phyloP scores from a whole-genome alignment of 2,888 invertebrate genomes.

The Ferdinandea cuprea region DNA sequence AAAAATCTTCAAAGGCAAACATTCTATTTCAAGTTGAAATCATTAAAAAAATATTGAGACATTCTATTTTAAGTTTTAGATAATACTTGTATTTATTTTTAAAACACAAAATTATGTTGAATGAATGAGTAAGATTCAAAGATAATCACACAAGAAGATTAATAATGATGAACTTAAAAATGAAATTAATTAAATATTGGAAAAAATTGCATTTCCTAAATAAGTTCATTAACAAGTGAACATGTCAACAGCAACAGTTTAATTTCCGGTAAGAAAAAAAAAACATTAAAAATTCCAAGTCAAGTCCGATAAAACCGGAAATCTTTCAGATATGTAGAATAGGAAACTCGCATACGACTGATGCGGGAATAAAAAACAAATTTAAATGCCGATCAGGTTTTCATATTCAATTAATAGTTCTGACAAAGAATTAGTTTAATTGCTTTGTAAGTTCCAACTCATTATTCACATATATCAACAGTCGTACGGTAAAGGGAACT shows the following conservation, averaged over 20 bases:
- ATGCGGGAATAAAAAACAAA: neutral
- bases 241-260: neutral
- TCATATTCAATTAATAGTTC: constrained; percentile 3
- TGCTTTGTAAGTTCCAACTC: neutral
- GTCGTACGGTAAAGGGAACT: too few species aligned
- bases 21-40: too few species aligned
- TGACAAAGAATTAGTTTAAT: constrained; percentile 13
- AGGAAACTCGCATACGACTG: neutral
- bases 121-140: too few species aligned
- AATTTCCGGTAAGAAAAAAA: constrained; percentile 25
- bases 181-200: neutral
- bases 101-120: too few species aligned
- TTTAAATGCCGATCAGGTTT: constrained; percentile 33
- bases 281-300: constrained; percentile 11
- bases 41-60: too few species aligned
- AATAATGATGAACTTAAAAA: neutral
- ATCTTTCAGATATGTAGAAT: neutral
- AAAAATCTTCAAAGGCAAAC: too few species aligned
- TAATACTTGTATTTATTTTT: too few species aligned
- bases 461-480: too few species aligned
- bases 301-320: constrained; percentile 22
- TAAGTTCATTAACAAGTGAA: neutral
- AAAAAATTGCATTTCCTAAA: neutral
- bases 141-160: too few species aligned
- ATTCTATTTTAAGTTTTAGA: too few species aligned